These are phyloP conservation scores for Pyralis farinalis DNA, from an alignment of 2,888 invertebrate genomes.

Conservation along the genomic window DNA sequence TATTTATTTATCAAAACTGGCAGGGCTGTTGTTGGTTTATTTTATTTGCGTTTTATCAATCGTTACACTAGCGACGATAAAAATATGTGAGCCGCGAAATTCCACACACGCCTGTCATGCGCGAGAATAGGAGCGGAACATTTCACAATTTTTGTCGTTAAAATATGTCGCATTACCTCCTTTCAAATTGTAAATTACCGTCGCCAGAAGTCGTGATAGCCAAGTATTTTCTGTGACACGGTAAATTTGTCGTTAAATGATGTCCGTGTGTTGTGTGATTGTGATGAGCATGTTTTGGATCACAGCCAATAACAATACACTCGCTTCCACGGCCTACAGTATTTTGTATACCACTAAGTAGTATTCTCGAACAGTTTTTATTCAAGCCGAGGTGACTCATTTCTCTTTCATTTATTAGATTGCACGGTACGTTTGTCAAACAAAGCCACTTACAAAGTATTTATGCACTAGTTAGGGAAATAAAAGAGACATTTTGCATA, in stretches of 20 bases:
- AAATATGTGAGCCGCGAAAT: slow-evolving; percentile 23
- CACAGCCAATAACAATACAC: slow-evolving; percentile 46
- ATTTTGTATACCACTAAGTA: too few relatives aligned
- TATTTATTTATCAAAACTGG: slow-evolving; percentile 69
- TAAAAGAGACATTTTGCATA: slow-evolving; percentile 20
- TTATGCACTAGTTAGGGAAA: slow-evolving; percentile 26
- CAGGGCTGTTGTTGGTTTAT: slow-evolving; percentile 37
- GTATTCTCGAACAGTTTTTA: slow-evolving; percentile 43
- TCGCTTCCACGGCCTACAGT: slow-evolving; percentile 47
- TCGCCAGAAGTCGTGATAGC: slow-evolving; percentile 23
- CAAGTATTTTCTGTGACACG: slow-evolving; percentile 38
- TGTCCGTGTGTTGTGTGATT: slow-evolving; percentile 57
- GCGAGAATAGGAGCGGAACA: slow-evolving; percentile 22
- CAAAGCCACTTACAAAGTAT: slow-evolving; percentile 27
- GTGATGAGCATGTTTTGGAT: slow-evolving; percentile 57
- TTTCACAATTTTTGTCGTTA: slow-evolving; percentile 18
- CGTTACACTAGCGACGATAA: slow-evolving; percentile 30
- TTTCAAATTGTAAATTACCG: slow-evolving; percentile 35
- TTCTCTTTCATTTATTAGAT: slow-evolving; percentile 37
- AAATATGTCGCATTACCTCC: slow-evolving; percentile 27
- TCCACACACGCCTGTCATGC: slow-evolving; percentile 6
- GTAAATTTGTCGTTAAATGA: slow-evolving; percentile 61
- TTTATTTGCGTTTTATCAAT: slow-evolving; percentile 45
- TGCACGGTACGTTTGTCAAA: slow-evolving; percentile 36
- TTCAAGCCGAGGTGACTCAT: slow-evolving; percentile 37